These are phyloP conservation scores for Actinernus sp. DNA, from an alignment of 92 coral and sea anemone genomes.

Conservation along the genomic window DNA sequence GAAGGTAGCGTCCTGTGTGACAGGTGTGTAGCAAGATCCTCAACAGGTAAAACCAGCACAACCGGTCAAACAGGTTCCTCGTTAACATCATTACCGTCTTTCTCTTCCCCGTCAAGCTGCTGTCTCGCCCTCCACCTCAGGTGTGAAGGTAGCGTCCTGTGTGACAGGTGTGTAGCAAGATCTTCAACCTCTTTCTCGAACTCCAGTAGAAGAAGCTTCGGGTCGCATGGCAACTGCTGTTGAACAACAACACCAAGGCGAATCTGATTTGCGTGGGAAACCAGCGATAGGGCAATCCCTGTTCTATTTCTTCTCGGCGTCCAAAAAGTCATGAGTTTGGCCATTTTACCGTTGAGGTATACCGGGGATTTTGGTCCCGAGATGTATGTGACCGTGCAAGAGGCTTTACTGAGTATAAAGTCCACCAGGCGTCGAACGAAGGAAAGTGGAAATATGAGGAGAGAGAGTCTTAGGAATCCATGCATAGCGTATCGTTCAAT, in stretches of 20 bases:
- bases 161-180: conserved; percentile 66
- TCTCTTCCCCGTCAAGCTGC: conserved; percentile 17
- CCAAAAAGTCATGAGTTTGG: conserved; percentile 83
- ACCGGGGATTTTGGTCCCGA: conserved; percentile 83
- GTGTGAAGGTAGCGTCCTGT: conserved; percentile 84
- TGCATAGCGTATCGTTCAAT: conserved; percentile 61
- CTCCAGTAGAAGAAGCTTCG: conserved; percentile 61
- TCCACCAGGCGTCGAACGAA: conserved; percentile 68
- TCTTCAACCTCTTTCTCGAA: conserved; percentile 75
- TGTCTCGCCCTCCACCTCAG: conserved; percentile 77
- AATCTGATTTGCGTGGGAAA: conserved; percentile 74
- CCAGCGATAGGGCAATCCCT: conserved; percentile 70
- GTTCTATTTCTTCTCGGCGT: conserved; percentile 57
- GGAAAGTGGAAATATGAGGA: conserved; percentile 71
- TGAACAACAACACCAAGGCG: conserved; percentile 73
- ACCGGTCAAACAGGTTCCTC: no score
- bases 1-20: conserved; percentile 82
- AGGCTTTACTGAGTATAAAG: conserved; percentile 61
- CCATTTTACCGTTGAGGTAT: conserved; percentile 84
- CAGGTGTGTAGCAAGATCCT: conserved; percentile 63
- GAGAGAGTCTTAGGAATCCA: conserved; percentile 70
- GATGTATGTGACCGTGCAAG: conserved; percentile 74
- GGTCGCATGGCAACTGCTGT: conserved; percentile 52
- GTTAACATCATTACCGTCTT: conserved; percentile 17
- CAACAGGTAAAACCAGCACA: no score